Conservation (phyloP, 2,113 vertebrate species). For the Saguinus midas region DNA sequence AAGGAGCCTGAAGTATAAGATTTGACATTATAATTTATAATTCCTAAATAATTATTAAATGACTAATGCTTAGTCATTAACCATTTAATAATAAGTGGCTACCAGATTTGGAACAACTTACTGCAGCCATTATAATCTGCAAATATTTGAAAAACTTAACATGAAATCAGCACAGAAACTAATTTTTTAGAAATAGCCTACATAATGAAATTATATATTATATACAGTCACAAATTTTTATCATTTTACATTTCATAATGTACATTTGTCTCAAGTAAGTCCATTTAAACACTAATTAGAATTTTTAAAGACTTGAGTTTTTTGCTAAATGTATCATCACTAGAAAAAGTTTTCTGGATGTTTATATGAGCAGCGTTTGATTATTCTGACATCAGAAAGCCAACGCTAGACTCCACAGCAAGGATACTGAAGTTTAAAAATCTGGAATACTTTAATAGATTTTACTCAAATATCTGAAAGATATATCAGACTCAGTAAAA, state of each 20-base stretch:
- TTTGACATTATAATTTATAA: neutral
- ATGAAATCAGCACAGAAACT: neutral
- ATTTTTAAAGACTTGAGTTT: neutral
- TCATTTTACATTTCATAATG: neutral
- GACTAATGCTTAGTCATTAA: too few species aligned
- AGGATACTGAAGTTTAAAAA: neutral
- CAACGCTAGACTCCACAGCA: neutral
- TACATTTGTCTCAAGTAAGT: neutral
- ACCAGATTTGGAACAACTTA: slow-evolving; percentile 12
- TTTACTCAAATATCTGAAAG: neutral
- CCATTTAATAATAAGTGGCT: neutral
- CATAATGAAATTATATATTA: neutral
- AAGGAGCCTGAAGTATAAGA: neutral
- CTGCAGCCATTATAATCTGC: neutral
- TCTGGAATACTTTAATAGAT: neutral
- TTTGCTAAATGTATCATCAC: neutral
- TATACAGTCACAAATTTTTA: neutral
- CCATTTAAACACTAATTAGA: neutral
- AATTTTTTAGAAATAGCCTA: neutral
- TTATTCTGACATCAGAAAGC: neutral
- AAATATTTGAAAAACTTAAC: neutral
- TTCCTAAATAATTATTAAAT: too few species aligned
- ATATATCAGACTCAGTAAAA: neutral
- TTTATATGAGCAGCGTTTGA: neutral
- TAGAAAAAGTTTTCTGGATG: neutral